Evolutionary conservation across 1,140 invertebrate species (phyloP).

Genomic region (Saccostrea echinata): DNA sequence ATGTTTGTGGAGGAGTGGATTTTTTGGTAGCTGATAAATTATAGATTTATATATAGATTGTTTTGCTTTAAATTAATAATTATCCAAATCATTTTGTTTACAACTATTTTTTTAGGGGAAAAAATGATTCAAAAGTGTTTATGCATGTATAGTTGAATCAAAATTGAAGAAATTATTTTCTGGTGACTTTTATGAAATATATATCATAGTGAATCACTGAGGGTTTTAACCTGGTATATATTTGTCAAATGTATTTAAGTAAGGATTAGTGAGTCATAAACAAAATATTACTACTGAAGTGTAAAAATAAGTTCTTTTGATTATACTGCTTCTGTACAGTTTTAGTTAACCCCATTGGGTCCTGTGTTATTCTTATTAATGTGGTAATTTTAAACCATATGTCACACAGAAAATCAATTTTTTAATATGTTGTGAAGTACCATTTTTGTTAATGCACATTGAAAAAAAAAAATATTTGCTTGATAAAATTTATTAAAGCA

Average conservation of each 20-base stretch:
- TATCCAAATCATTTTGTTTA: background rate
- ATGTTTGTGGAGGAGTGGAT: background rate
- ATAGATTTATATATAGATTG: background rate
- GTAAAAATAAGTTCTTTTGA: slow-evolving; percentile 11
- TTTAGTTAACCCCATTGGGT: background rate
- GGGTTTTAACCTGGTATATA: background rate
- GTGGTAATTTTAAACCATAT: slow-evolving; percentile 3
- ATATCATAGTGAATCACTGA: background rate
- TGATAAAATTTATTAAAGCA: slow-evolving; percentile 6
- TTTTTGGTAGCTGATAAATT: background rate
- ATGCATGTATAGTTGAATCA: background rate
- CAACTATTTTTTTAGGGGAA: background rate
- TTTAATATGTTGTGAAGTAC: background rate
- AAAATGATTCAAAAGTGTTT: background rate
- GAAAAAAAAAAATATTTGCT: slow-evolving; percentile 29
- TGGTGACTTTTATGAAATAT: background rate
- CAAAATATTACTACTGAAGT: slow-evolving; percentile 10
- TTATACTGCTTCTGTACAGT: background rate
- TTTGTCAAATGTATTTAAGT: slow-evolving; percentile 16
- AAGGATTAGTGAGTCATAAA: background rate
- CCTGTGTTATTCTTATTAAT: slow-evolving; percentile 12
- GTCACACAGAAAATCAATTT: slow-evolving; percentile 27
- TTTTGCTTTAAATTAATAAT: background rate
- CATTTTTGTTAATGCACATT: background rate
- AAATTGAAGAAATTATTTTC: background rate